Percentiles rank a stretch among this genome's conserved stretches.
These are phyloP conservation scores for Lipophrys pholis DNA, from an alignment of 2,113 vertebrate species.

Conservation along the genomic window DNA sequence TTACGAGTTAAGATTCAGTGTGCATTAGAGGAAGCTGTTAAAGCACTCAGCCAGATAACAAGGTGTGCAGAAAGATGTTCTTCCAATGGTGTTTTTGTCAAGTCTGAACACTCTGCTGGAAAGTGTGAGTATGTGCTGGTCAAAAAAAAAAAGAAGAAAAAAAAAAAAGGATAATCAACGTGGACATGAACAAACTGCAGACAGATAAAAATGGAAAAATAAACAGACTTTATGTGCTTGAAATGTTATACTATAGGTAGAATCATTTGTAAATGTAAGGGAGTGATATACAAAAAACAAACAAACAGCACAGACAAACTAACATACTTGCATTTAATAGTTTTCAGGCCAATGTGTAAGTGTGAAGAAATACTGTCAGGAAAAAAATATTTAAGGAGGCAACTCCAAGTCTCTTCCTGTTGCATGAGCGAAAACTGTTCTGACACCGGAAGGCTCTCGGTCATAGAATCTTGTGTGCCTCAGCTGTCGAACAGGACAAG, in stretches of 20 bases:
- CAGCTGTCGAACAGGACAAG: too few relatives aligned
- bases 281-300: neutral
- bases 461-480: too few relatives aligned
- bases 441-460: too few relatives aligned
- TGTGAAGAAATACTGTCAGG: neutral
- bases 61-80: constrained; percentile 16
- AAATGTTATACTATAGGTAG: neutral
- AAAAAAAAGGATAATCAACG: constrained; percentile 15
- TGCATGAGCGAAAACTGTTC: too few relatives aligned
- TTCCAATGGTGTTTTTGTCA: constrained; percentile 9
- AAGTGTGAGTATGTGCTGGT: constrained; percentile 4
- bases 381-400: too few relatives aligned
- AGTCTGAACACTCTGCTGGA: constrained; percentile 7
- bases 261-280: neutral
- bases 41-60: constrained; percentile 29
- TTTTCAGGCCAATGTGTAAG: neutral
- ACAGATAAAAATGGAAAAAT: neutral
- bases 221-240: neutral
- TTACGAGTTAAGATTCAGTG: neutral
- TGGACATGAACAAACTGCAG: constrained; percentile 2
- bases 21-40: constrained; percentile 14
- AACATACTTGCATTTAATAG: neutral
- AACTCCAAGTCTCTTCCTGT: too few relatives aligned
- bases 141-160: constrained; percentile 18
- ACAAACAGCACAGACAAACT: neutral